phyloP scores from a whole-genome alignment of 1,140 invertebrate species.

The Euwallacea similis region DNA sequence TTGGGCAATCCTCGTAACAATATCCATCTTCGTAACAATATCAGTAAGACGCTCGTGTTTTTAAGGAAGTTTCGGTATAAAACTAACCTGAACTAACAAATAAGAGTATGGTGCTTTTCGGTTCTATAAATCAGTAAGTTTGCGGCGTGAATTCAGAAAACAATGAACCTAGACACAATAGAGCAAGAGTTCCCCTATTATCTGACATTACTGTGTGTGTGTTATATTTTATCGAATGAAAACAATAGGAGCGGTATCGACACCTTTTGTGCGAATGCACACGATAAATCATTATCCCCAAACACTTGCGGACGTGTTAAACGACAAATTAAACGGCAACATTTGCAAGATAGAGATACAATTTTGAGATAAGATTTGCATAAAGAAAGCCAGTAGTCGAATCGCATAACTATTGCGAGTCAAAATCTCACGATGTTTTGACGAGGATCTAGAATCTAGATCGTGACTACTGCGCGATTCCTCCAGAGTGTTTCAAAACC shows the following conservation, averaged over 20 bases:
- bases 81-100: too few relatives aligned
- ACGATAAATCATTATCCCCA: background rate
- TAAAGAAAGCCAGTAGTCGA: background rate
- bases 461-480: background rate
- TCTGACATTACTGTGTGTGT: constrained; percentile 18
- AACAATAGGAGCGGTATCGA: constrained; percentile 27
- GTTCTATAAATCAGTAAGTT: constrained; percentile 10
- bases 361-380: background rate
- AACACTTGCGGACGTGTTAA: background rate
- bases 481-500: background rate
- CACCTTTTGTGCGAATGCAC: background rate
- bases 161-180: constrained; percentile 26
- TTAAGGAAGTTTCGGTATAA: too few relatives aligned
- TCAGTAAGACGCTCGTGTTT: too few relatives aligned
- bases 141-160: constrained; percentile 25
- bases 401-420: background rate
- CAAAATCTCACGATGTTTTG: background rate
- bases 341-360: background rate
- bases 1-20: too few relatives aligned
- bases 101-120: too few relatives aligned
- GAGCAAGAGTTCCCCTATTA: constrained; percentile 24
- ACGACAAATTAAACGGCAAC: background rate
- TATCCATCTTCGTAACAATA: too few relatives aligned
- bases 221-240: constrained; percentile 25
- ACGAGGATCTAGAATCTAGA: background rate